Conservation (phyloP, 2,888 invertebrate genomes). For the Myopa testacea region DNA sequence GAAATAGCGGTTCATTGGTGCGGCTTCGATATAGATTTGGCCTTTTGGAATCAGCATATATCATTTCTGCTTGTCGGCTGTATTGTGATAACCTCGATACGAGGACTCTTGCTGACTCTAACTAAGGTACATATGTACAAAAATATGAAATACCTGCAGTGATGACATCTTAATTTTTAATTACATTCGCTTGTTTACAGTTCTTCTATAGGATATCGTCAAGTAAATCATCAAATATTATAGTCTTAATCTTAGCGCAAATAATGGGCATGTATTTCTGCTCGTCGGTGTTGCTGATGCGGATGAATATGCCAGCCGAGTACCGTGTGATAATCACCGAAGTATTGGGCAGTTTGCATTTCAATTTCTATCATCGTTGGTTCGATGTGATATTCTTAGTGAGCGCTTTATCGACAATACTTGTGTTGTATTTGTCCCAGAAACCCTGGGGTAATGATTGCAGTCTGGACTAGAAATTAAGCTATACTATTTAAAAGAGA, state of each 20-base stretch:
- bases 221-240: slow-evolving; percentile 97
- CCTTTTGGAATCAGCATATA: slow-evolving; percentile 99
- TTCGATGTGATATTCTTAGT: slow-evolving; percentile 99
- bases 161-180: not conserved
- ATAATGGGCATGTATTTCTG: slow-evolving; percentile 99
- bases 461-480: slow-evolving; percentile 53
- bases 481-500: not conserved
- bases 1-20: slow-evolving; percentile 98
- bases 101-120: slow-evolving; percentile 93
- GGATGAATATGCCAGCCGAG: slow-evolving; percentile 99
- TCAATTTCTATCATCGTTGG: slow-evolving; percentile 99
- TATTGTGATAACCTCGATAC: slow-evolving; percentile 96
- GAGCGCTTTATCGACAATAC: slow-evolving; percentile 94
- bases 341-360: slow-evolving; percentile 96
- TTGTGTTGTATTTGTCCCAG: slow-evolving; percentile 94
- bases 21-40: slow-evolving; percentile 95
- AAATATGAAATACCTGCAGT: not conserved
- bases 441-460: slow-evolving; percentile 78
- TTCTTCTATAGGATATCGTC: slow-evolving; percentile 99
- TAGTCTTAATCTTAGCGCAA: slow-evolving; percentile 95
- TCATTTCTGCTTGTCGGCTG: slow-evolving; percentile 97
- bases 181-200: slow-evolving; percentile 71
- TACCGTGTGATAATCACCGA: slow-evolving; percentile 88
- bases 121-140: slow-evolving; percentile 81
- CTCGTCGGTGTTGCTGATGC: slow-evolving; percentile 94